A percentile compares a stretch with the other conserved stretches of the same genome.
phyloP scores from a whole-genome alignment of 92 coral and sea anemone genomes.

The Porites evermanni region DNA sequence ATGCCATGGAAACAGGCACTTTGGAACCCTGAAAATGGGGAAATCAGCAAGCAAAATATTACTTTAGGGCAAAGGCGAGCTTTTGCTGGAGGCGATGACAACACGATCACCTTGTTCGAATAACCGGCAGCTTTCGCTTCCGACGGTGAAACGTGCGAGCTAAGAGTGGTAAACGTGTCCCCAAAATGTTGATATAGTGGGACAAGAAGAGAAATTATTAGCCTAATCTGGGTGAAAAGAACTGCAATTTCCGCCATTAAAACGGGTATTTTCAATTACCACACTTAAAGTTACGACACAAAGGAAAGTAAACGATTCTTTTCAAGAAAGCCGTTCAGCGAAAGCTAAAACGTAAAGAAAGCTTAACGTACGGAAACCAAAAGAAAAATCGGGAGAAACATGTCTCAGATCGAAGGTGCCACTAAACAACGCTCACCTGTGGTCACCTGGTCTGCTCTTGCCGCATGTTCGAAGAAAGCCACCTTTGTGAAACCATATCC shows the following conservation, averaged over 20 bases:
- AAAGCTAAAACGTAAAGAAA: constrained; percentile 47
- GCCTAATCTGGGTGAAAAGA: neutral
- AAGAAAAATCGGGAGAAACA: constrained; percentile 47
- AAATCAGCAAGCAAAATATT: neutral
- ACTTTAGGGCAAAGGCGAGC: neutral
- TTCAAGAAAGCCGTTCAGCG: constrained; percentile 28
- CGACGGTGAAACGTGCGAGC: constrained; percentile 11
- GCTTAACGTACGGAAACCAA: constrained; percentile 68
- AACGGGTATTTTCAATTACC: neutral
- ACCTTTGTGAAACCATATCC: constrained; percentile 86
- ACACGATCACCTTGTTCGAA: neutral
- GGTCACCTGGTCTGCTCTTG: constrained; percentile 70
- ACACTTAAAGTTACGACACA: neutral
- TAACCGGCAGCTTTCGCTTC: constrained; percentile 20
- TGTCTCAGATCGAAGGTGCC: constrained; percentile 74
- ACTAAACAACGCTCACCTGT: constrained; percentile 79
- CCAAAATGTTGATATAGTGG: constrained; percentile 1
- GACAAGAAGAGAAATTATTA: neutral
- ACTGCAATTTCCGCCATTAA: neutral
- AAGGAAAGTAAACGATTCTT: constrained; percentile 27
- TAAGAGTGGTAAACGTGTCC: neutral
- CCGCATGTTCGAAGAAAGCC: constrained; percentile 57
- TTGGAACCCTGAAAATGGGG: constrained; percentile 37
- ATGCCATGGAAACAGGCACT: constrained; percentile 76
- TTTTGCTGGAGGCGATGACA: neutral